Percentiles rank a stretch among this genome's conserved stretches.
These are phyloP conservation scores for Trilocha varians DNA, from an alignment of 2,888 invertebrate species.

Conservation along the genomic window DNA sequence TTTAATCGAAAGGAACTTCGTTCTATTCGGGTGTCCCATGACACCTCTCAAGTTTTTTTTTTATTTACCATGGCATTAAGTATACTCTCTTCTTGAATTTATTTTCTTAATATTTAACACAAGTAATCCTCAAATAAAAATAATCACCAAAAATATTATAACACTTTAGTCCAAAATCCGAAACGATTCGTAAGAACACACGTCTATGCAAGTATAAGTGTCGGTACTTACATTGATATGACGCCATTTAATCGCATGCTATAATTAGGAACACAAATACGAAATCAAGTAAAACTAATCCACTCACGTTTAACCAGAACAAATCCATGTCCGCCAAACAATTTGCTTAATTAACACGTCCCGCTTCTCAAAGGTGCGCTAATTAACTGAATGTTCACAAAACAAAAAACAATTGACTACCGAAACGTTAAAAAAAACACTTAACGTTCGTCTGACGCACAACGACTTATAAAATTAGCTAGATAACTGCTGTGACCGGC, in stretches of 20 bases:
- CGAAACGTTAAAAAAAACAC: constrained; percentile 45
- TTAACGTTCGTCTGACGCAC: constrained; percentile 30
- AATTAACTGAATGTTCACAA: constrained; percentile 59
- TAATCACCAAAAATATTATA: too few species aligned
- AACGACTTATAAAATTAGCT: constrained; percentile 23
- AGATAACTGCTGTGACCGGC: constrained; percentile 35
- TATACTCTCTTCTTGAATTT: too few species aligned
- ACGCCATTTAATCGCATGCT: neutral
- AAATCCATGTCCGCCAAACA: constrained; percentile 46
- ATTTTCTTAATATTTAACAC: too few species aligned
- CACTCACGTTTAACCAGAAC: constrained; percentile 34
- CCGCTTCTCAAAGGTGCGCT: constrained; percentile 36
- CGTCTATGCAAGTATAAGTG: neutral
- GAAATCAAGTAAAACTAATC: neutral
- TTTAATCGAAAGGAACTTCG: too few species aligned
- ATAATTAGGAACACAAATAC: neutral
- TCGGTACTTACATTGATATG: neutral
- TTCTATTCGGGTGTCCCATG: too few species aligned
- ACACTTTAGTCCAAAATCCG: too few species aligned
- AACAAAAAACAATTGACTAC: constrained; percentile 37
- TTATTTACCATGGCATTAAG: too few species aligned
- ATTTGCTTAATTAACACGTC: constrained; percentile 49
- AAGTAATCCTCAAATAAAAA: too few species aligned
- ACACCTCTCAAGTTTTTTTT: too few species aligned
- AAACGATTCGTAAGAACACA: too few species aligned